Percentiles rank a stretch among this genome's conserved stretches.
Conservation (phyloP, 2,888 invertebrate genomes). For the Ophraella communa region DNA sequence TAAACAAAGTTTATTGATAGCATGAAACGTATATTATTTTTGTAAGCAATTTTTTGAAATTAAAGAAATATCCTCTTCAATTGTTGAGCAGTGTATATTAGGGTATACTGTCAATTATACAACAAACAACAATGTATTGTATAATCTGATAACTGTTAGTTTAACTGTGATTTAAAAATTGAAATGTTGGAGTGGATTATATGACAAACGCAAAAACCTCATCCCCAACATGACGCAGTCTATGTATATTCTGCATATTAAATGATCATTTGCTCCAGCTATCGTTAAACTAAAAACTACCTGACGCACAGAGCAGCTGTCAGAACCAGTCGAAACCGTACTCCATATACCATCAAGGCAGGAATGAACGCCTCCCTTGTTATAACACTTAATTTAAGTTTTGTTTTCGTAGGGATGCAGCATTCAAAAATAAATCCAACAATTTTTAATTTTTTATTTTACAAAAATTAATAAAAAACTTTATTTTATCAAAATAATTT, state of each 20-base stretch:
- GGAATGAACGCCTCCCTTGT: slow-evolving; percentile 31
- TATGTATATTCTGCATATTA: slow-evolving; percentile 22
- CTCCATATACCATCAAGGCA: slow-evolving; percentile 32
- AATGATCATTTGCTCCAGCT: slow-evolving; percentile 33
- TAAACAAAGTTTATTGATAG: too few relatives aligned
- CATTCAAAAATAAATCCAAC: slow-evolving; percentile 22
- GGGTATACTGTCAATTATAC: too few relatives aligned
- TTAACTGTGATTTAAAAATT: too few relatives aligned
- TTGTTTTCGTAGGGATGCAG: slow-evolving; percentile 36
- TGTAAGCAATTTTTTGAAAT: too few relatives aligned
- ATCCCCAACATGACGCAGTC: slow-evolving; percentile 23
- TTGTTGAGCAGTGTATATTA: too few relatives aligned
- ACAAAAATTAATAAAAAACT: too few relatives aligned
- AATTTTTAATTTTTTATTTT: background rate
- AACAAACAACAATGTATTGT: too few relatives aligned
- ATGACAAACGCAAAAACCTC: slow-evolving; percentile 28
- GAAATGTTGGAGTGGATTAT: slow-evolving; percentile 21
- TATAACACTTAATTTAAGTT: slow-evolving; percentile 41
- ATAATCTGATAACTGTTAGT: too few relatives aligned
- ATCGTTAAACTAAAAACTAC: slow-evolving; percentile 38
- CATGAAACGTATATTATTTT: too few relatives aligned
- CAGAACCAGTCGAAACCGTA: slow-evolving; percentile 34
- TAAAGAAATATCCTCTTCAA: too few relatives aligned
- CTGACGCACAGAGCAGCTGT: slow-evolving; percentile 36
- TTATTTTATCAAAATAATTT: too few relatives aligned